Percentiles rank a stretch among this genome's conserved stretches.
These are phyloP conservation scores for Aegithalos caudatus DNA, from an alignment of 2,113 vertebrate species.

Conservation along the genomic window DNA sequence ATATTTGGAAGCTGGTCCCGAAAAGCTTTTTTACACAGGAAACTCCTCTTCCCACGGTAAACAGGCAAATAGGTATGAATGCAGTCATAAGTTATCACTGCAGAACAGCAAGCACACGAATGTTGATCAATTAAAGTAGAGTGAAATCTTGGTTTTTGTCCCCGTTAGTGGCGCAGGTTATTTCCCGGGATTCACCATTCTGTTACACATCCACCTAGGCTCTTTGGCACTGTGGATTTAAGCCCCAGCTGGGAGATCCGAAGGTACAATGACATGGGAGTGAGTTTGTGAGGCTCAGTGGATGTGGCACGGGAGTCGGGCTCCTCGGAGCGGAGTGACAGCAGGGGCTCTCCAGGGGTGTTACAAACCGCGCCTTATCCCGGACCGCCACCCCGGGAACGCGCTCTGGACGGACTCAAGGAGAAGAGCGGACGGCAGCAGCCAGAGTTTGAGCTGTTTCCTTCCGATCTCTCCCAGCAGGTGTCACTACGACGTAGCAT, in stretches of 20 bases:
- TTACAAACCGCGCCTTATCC: background rate
- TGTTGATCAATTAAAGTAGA: background rate
- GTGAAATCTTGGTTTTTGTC: background rate
- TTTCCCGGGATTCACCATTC: background rate
- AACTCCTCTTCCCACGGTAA: background rate
- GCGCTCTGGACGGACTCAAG: background rate
- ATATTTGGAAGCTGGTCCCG: background rate
- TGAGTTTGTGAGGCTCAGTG: background rate
- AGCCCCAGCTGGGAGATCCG: background rate
- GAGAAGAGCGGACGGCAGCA: background rate
- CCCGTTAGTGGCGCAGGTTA: background rate
- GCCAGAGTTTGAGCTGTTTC: background rate
- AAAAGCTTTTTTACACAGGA: background rate
- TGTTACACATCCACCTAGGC: background rate
- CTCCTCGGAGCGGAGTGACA: background rate
- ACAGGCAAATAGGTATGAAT: background rate
- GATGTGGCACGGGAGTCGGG: background rate
- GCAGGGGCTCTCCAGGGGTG: background rate
- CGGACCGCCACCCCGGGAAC: background rate
- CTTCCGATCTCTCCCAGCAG: background rate
- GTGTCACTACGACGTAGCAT: background rate
- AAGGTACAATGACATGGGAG: background rate
- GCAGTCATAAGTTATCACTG: background rate
- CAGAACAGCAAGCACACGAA: background rate
- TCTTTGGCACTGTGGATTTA: background rate